Base-by-base conservation (phyloP, 2,113 vertebrate species). In the Hippopotamus amphibius region DNA sequence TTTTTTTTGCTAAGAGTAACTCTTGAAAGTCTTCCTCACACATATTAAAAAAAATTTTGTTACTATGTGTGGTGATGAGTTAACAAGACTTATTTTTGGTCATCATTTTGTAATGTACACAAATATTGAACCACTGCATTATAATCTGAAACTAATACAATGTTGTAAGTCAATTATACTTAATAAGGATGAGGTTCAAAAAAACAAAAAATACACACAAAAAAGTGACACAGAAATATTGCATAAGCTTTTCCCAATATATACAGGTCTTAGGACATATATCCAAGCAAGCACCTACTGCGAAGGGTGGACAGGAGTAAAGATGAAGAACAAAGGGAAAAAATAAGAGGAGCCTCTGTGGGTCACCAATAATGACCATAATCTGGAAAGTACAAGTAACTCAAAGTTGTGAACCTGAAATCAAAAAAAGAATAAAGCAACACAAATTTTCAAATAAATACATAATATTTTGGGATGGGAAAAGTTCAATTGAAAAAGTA, bases 371-470 rank as follows among this genome's bases (percentile, higher is more conserved):
- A 59, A 61, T 61, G 57, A 90, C 24, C 26, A 66, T 12, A 87
- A 68, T 46, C 6, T 41, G 53, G 82, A 76, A 50, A 65, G 30
- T 30, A 41, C 8, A 77, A 77, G 14, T 53, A 85, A 71, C 33
- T 71, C 41, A 69, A 69, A 69, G 77, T 43, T 91, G 61, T 85
- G 61, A 63, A 59, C 41, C 41, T 68, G 9, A 90, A 63, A 84
- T 77, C 41, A 59, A 24, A 90, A 59, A 88, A 61, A 93, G 9
- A 88, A 77, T 17, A 68, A 59, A 68, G 71, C 22, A 66, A 66
- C 11, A 79, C 6, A 88, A 69, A 15, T 33, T 85, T 84, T 95
- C 37, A 95, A 92, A 50, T 21, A 83, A 85, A 88, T 71, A 79
- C 3, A 61, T 4, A 79, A 2, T 71, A 65, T 72, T 72, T 95